A percentile compares a stretch with the other conserved stretches of the same genome.
These are phyloP conservation scores for Brachionus angularis DNA, from an alignment of 1,140 invertebrate genomes.

Conservation along the genomic window DNA sequence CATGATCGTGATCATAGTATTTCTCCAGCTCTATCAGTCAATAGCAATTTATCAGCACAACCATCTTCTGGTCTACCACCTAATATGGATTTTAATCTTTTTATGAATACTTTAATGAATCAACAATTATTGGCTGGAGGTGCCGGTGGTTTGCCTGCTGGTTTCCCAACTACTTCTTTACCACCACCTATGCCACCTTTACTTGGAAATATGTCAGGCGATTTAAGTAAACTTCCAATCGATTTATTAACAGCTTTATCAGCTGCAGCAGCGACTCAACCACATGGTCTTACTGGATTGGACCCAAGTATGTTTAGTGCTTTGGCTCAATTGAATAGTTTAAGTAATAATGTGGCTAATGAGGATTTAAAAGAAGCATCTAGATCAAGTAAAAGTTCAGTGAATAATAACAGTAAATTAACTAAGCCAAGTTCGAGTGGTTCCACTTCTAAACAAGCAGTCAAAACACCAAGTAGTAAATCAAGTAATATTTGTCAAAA, in stretches of 20 bases:
- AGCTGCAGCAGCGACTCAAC: constrained; percentile 1
- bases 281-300: not conserved
- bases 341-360: not conserved
- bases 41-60: constrained; percentile 28
- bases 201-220: not conserved
- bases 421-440: not conserved
- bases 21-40: constrained; percentile 17
- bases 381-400: not conserved
- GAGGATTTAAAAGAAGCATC: not conserved
- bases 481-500: constrained; percentile 3
- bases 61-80: not conserved
- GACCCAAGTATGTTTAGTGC: constrained; percentile 40
- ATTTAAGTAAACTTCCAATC: constrained; percentile 17
- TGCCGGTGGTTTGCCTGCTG: not conserved
- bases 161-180: no score
- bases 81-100: constrained; percentile 8
- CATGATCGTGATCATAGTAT: constrained; percentile 17
- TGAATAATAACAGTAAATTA: not conserved
- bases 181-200: constrained; percentile 1
- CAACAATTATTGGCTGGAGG: not conserved
- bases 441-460: not conserved
- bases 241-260: constrained; percentile 22
- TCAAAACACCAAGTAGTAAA: not conserved
- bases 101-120: constrained; percentile 41
- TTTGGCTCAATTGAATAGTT: constrained; percentile 12